These are phyloP conservation scores for Bryconaethiops microstoma DNA, from an alignment of 2,797 vertebrate genomes.

Conservation along the genomic window DNA sequence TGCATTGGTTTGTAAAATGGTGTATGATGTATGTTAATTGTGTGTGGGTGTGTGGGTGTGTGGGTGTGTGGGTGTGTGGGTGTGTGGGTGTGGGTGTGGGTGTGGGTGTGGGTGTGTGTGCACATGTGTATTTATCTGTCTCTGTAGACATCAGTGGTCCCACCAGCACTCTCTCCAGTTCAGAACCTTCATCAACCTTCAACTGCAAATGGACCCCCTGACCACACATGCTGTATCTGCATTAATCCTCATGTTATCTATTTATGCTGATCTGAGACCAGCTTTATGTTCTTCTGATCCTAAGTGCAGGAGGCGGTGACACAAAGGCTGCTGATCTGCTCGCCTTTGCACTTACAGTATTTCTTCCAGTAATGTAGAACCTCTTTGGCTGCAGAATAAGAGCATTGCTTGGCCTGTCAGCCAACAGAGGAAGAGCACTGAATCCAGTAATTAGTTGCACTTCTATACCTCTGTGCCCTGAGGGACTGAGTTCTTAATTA, in stretches of 20 bases:
- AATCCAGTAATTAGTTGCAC: constrained; percentile 54
- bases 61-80: not conserved
- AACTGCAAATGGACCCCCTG: constrained; percentile 16
- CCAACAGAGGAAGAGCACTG: constrained; percentile 36
- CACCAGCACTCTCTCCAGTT: constrained; percentile 89
- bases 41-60: too few relatives aligned
- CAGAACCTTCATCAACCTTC: constrained; percentile 82
- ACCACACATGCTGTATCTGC: not conserved
- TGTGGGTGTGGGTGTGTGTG: constrained; percentile 3
- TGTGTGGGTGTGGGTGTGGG: not conserved
- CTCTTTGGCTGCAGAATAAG: constrained; percentile 10
- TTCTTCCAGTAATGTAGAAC: constrained; percentile 12
- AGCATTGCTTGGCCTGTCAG: constrained; percentile 40
- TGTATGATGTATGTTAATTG: too few relatives aligned
- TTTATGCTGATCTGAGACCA: constrained; percentile 20
- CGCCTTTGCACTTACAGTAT: constrained; percentile 19
- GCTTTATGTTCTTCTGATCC: constrained; percentile 24
- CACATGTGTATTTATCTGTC: constrained; percentile 20
- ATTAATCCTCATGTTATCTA: constrained; percentile 1
- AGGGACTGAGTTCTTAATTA: constrained; percentile 51
- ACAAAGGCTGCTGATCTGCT: constrained; percentile 19
- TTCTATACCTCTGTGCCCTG: constrained; percentile 34
- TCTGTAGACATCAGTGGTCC: constrained; percentile 87
- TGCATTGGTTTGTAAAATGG: too few relatives aligned
- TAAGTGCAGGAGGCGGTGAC: not conserved